phyloP scores from a whole-genome alignment of 2,113 vertebrate genomes.

The Catagonus wagneri region DNA sequence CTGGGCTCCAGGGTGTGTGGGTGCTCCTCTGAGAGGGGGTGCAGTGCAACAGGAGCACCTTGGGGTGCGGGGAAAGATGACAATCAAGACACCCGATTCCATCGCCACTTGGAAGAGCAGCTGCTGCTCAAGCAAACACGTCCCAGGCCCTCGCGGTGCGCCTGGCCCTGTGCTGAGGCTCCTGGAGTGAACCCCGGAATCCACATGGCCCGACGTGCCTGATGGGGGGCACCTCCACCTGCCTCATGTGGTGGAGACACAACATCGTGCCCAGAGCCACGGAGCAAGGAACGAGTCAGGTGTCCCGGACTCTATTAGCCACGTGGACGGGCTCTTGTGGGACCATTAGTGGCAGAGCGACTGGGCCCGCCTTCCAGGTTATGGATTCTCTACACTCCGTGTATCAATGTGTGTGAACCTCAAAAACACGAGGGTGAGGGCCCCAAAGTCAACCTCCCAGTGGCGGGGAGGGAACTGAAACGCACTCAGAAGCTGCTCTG shows the following conservation, averaged over 20 bases:
- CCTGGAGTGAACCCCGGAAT: background rate
- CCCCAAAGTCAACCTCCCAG: background rate
- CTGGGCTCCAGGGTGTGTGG: background rate
- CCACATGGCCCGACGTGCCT: background rate
- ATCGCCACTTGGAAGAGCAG: background rate
- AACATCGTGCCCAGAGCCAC: background rate
- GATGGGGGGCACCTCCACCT: background rate
- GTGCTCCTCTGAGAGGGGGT: background rate
- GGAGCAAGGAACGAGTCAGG: background rate
- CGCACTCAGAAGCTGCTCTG: rapidly evolving
- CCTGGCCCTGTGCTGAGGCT: background rate
- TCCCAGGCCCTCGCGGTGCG: background rate
- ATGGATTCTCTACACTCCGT: background rate
- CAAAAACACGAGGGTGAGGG: background rate
- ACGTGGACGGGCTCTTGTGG: rapidly evolving
- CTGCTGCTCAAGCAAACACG: background rate
- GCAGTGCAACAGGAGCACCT: background rate
- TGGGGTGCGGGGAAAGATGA: background rate
- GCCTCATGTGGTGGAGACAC: background rate
- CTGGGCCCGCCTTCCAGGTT: background rate
- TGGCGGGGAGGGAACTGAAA: background rate
- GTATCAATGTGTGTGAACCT: background rate
- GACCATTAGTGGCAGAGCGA: background rate
- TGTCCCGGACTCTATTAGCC: background rate
- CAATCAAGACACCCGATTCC: background rate